Evolutionary conservation across 2,113 vertebrate genomes (phyloP).

Genomic region (Hystrix brachyura): DNA sequence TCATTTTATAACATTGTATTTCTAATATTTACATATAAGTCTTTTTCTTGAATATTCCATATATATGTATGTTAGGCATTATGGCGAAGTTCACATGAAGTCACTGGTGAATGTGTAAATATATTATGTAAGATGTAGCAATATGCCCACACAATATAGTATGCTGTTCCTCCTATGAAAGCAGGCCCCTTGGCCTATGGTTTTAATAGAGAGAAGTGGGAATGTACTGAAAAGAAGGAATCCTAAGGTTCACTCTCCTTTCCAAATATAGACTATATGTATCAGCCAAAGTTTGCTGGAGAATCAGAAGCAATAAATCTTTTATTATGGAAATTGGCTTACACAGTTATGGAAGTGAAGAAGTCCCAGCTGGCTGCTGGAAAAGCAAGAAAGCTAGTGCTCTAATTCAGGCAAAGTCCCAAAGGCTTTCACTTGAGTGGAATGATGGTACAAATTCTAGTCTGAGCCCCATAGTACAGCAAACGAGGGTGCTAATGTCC

Average conservation of each 20-base stretch:
- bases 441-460: neutral
- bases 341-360: neutral
- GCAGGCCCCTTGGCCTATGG: accelerated
- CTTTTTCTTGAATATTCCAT: neutral
- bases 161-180: neutral
- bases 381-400: neutral
- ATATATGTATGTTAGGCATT: neutral
- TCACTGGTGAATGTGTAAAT: neutral
- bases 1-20: neutral
- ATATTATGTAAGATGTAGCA: neutral
- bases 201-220: neutral
- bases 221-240: neutral
- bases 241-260: neutral
- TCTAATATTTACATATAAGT: neutral
- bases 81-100: neutral
- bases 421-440: no score
- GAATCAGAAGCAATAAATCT: neutral
- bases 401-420: neutral
- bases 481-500: neutral
- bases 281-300: neutral
- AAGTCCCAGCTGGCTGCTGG: neutral
- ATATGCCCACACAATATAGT: no score
- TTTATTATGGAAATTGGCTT: neutral
- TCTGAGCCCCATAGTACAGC: neutral
- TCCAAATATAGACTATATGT: neutral